Evolutionary conservation across 2,797 vertebrate genomes (phyloP).

Genomic region (Leuciscus waleckii): DNA sequence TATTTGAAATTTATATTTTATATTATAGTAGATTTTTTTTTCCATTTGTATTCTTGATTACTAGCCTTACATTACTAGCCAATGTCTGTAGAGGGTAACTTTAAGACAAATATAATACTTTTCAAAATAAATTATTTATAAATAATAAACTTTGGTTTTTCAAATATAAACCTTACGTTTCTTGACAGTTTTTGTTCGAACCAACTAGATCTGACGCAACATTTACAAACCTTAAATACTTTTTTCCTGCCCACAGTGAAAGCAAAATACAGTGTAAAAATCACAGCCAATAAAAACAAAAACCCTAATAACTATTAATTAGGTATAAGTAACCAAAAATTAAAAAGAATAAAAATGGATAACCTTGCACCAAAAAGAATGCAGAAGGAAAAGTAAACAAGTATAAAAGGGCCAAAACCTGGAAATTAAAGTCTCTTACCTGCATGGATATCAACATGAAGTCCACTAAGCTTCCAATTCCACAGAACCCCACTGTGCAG

Average conservation of each 20-base stretch:
- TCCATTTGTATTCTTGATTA: too few relatives aligned
- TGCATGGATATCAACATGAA: conserved; percentile 98
- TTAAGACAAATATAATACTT: too few relatives aligned
- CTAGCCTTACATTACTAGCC: too few relatives aligned
- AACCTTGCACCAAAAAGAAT: background rate
- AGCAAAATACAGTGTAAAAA: background rate
- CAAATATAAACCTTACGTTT: background rate
- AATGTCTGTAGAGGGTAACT: too few relatives aligned
- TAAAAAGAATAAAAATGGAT: background rate
- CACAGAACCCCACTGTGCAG: conserved; percentile 98
- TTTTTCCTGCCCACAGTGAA: background rate
- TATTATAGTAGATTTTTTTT: too few relatives aligned
- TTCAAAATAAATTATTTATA: too few relatives aligned
- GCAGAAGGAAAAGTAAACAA: background rate
- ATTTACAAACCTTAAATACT: background rate
- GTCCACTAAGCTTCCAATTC: conserved; percentile 95
- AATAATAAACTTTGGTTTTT: too few relatives aligned
- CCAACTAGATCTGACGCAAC: background rate
- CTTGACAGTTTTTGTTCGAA: background rate
- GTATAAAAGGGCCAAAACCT: background rate
- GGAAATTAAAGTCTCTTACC: conserved; percentile 78
- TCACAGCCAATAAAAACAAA: background rate
- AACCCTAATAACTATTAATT: background rate
- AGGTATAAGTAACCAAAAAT: background rate
- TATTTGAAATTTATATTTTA: too few relatives aligned